Evolutionary conservation across 2,888 invertebrate species (phyloP).

Genomic region (Pseudoips prasinana): DNA sequence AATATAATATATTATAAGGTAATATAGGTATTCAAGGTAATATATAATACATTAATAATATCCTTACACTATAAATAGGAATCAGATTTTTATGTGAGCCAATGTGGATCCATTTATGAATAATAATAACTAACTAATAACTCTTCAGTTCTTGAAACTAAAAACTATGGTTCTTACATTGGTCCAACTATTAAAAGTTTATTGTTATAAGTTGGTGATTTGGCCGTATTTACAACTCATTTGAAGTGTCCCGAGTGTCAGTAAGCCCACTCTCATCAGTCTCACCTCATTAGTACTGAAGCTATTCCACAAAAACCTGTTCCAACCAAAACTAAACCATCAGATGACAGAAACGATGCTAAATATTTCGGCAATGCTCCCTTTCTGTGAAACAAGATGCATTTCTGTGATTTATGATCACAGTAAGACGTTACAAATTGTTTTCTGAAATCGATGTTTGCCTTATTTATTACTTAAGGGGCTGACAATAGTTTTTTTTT

Average conservation of each 20-base stretch:
- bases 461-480: slow-evolving; percentile 50
- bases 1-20: no score
- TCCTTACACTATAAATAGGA: no score
- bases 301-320: slow-evolving; percentile 54
- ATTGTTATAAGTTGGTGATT: no score
- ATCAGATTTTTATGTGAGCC: no score
- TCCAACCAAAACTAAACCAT: slow-evolving; percentile 54
- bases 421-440: slow-evolving; percentile 72
- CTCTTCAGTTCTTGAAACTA: no score
- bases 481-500: no score
- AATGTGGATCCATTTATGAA: no score
- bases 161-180: no score
- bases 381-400: slow-evolving; percentile 71
- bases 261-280: slow-evolving; percentile 25
- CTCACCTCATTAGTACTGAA: slow-evolving; percentile 65
- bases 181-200: no score
- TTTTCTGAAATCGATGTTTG: slow-evolving; percentile 54
- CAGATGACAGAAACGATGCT: slow-evolving; percentile 72
- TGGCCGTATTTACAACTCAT: slow-evolving; percentile 5
- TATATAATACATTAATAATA: no score
- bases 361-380: slow-evolving; percentile 76
- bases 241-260: not conserved
- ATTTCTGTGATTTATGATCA: slow-evolving; percentile 65
- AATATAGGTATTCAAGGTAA: no score
- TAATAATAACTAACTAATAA: no score